These are phyloP conservation scores for Ostrea denselamellosa DNA, from an alignment of 1,140 invertebrate genomes.

Conservation along the genomic window DNA sequence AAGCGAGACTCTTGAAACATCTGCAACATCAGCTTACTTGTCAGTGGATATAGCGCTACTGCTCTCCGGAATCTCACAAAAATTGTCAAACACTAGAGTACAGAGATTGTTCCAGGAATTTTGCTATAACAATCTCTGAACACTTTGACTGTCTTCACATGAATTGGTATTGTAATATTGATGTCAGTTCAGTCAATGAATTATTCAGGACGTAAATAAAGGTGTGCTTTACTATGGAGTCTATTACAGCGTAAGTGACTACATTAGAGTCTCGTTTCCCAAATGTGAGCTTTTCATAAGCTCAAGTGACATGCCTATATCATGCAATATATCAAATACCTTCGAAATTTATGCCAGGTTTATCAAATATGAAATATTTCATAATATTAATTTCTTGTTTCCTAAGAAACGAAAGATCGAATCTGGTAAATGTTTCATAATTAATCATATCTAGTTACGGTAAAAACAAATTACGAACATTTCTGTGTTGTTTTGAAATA, in stretches of 20 bases:
- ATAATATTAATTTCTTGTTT: neutral
- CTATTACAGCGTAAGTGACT: neutral
- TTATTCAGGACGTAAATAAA: constrained; percentile 2
- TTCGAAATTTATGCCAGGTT: neutral
- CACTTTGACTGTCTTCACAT: neutral
- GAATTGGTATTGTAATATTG: neutral
- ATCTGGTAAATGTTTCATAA: neutral
- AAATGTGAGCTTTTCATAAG: neutral
- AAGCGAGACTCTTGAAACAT: too few species aligned
- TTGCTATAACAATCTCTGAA: neutral
- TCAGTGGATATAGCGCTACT: too few species aligned
- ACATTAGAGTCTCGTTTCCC: neutral
- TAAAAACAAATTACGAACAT: too few species aligned
- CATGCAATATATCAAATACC: neutral
- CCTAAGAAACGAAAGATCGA: neutral
- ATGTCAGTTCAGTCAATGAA: neutral
- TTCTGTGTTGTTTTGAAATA: too few species aligned
- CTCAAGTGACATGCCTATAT: neutral
- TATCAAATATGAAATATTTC: neutral
- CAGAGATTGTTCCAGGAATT: neutral
- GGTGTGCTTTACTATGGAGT: neutral
- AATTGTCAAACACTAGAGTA: too few species aligned
- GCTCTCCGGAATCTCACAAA: too few species aligned
- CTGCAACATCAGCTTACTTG: too few species aligned
- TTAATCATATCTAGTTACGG: neutral